Conservation (phyloP, 2,113 vertebrate genomes). For the Protomyctophum bolini region DNA sequence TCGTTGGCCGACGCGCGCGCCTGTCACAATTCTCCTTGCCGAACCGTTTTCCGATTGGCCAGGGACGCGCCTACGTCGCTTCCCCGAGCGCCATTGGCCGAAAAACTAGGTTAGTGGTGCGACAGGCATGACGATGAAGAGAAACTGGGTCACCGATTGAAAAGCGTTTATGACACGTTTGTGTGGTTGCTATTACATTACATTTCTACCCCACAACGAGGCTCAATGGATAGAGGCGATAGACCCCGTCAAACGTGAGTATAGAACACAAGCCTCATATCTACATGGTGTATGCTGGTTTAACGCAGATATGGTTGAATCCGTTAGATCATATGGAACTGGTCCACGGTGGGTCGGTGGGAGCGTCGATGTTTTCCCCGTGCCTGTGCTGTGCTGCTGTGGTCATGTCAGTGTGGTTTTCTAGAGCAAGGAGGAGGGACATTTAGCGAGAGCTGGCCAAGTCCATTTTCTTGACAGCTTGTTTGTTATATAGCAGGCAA, state of each 20-base stretch:
- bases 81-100: slow-evolving; percentile 62
- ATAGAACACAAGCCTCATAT: slow-evolving; percentile 9
- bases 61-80: background rate
- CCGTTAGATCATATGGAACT: background rate
- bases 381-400: slow-evolving; percentile 9
- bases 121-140: slow-evolving; percentile 78
- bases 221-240: slow-evolving; percentile 49
- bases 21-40: slow-evolving; percentile 38
- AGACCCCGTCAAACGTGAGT: slow-evolving; percentile 59
- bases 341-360: slow-evolving; percentile 18
- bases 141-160: slow-evolving; percentile 82
- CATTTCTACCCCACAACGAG: slow-evolving; percentile 21
- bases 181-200: slow-evolving; percentile 46
- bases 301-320: background rate
- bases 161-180: slow-evolving; percentile 81
- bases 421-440: slow-evolving; percentile 55
- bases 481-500: slow-evolving; percentile 43
- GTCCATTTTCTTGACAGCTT: slow-evolving; percentile 52
- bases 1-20: slow-evolving; percentile 35
- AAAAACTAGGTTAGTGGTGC: slow-evolving; percentile 84
- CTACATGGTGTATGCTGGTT: slow-evolving; percentile 7
- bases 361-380: slow-evolving; percentile 66
- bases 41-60: slow-evolving; percentile 58
- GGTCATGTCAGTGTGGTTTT: slow-evolving; percentile 66
- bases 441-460: slow-evolving; percentile 55